Evolutionary conservation across 2,113 vertebrate species (phyloP).

Genomic region (Grantiella picta): DNA sequence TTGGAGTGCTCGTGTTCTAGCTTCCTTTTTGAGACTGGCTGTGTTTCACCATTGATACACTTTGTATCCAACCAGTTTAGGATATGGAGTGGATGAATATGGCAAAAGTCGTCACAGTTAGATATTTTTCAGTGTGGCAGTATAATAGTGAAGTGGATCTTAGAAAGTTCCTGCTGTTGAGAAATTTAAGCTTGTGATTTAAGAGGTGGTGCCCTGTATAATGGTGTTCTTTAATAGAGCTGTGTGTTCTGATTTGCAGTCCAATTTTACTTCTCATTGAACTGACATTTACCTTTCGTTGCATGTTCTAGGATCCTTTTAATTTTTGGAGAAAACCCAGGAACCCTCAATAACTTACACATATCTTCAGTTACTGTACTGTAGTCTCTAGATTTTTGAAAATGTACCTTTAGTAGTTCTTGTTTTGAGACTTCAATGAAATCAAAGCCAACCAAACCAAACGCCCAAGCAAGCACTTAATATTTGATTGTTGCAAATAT

Average conservation of each 20-base stretch:
- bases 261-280: background rate
- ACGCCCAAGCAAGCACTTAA: background rate
- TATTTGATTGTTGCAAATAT: background rate
- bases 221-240: background rate
- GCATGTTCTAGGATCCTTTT: background rate
- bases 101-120: background rate
- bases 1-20: background rate
- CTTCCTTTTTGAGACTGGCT: background rate
- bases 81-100: background rate
- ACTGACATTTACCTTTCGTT: background rate
- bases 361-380: background rate
- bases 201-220: background rate
- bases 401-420: background rate
- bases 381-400: background rate
- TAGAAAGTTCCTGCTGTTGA: background rate
- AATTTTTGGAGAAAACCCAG: background rate
- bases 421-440: background rate
- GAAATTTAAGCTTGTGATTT: background rate
- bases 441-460: background rate
- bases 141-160: background rate
- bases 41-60: background rate
- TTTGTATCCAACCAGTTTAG: background rate
- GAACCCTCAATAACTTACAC: background rate
- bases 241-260: background rate
- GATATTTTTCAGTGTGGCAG: background rate